Evolutionary conservation across 2,113 vertebrate species (phyloP).

Genomic region (Casuarius casuarius): DNA sequence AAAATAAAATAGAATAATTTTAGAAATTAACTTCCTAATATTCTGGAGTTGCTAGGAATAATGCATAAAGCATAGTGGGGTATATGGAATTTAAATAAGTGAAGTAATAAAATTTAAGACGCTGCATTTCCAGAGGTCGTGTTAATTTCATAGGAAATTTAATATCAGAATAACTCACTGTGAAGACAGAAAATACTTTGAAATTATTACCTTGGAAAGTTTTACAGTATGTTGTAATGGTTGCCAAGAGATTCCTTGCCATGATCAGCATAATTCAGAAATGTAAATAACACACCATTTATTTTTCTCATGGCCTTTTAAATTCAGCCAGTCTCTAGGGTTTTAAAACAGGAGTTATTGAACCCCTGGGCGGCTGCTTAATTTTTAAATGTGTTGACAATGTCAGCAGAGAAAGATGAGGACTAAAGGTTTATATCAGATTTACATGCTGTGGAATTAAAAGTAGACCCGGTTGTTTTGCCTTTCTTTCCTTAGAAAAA

Average conservation of each 20-base stretch:
- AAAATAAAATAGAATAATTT: slow-evolving; percentile 54
- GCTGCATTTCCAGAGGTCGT: slow-evolving; percentile 56
- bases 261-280: not conserved
- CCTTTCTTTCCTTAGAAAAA: not conserved
- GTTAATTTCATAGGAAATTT: slow-evolving; percentile 51
- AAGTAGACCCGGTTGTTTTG: not conserved
- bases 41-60: slow-evolving; percentile 53
- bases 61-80: slow-evolving; percentile 35
- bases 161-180: slow-evolving; percentile 57
- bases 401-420: not conserved
- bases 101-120: slow-evolving; percentile 49
- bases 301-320: slow-evolving; percentile 47
- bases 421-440: not conserved
- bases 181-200: slow-evolving; percentile 19
- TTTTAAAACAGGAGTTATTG: slow-evolving; percentile 8
- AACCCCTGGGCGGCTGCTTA: slow-evolving; percentile 31
- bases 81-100: slow-evolving; percentile 41
- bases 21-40: slow-evolving; percentile 34
- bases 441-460: slow-evolving; percentile 21
- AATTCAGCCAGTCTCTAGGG: not conserved
- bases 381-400: slow-evolving; percentile 38
- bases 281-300: slow-evolving; percentile 34
- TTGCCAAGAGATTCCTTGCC: not conserved
- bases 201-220: slow-evolving; percentile 29
- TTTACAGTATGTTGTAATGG: not conserved